Evolutionary conservation across 2,888 invertebrate genomes (phyloP), one percentile per base, ranked within the genome.

Genomic region (Drosophila longiperda): DNA sequence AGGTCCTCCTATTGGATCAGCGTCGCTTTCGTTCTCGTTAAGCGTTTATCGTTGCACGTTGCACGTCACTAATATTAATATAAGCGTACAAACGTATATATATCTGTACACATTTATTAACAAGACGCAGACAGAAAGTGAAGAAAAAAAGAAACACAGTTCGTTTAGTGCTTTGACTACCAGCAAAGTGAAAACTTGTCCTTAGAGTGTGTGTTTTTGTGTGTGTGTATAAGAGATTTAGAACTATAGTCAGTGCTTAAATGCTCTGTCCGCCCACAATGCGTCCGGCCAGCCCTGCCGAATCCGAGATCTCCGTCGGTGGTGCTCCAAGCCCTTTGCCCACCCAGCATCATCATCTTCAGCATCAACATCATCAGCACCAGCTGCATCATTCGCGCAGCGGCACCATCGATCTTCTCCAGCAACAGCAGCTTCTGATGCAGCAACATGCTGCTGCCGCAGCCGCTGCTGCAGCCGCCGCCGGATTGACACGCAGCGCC

Each of bases 211-310:
- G 70, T 64, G 60, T 32, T 48, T 36, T 23, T 26, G 54, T 53
- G 53, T 36, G 54, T 26, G 55, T 54, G 17, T 50, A n/a, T 38
- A 58, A 20, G n/a, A 60, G 15, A 15, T 42, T 40, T 42, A 23
- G 20, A 45, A 42, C 57, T 40, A 26, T n/a, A 20, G 57, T 20
- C 57, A 57, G 48, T 70, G 49, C 55, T 68, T 88, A 84, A 78
- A 93, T 93, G 93, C 91, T 93, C 88, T 93, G 93, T 87, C 92
- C 93, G 80, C 92, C 93, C 69, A 92, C 92, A 55, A 91, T 92
- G 83, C 91, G 93, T 58, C 92, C 93, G 82, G 92, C 92, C 80
- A 93, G 93, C 81, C 93, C 93, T 66, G 92, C 92, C 79, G 93
- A 92, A 75, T 93, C 93, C 59, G 93, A 93, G 84, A 93, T 93